phyloP scores from a whole-genome alignment of 2,797 vertebrate genomes.

The Taenioides sp. region DNA sequence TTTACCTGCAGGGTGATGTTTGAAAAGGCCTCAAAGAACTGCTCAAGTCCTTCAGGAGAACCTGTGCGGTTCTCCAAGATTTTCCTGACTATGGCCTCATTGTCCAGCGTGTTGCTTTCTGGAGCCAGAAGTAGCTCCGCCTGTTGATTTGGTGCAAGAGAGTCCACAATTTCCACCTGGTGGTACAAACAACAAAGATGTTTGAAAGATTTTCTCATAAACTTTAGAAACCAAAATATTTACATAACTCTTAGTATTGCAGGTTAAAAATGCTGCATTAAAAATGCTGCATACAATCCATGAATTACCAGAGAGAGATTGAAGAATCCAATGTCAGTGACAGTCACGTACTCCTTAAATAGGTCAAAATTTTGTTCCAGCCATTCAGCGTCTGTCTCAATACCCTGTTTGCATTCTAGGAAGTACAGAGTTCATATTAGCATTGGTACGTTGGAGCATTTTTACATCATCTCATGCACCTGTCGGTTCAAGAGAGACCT shows the following conservation, averaged over 20 bases:
- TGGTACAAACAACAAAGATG: not conserved
- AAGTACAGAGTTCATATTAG: not conserved
- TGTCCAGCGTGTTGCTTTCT: conserved; percentile 21
- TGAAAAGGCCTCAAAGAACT: conserved; percentile 20
- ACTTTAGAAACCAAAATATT: not conserved
- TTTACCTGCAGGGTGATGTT: conserved; percentile 31
- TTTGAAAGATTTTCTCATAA: not conserved
- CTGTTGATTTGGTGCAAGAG: conserved; percentile 48
- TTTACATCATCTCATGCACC: not conserved
- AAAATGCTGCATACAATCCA: not conserved
- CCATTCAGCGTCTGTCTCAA: conserved; percentile 37
- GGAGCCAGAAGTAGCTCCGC: conserved; percentile 50
- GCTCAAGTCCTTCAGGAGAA: not conserved
- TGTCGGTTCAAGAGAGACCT: not conserved
- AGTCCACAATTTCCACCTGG: conserved; percentile 13
- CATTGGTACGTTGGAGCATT: not conserved
- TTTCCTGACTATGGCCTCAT: conserved; percentile 24
- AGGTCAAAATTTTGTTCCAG: conserved; percentile 44
- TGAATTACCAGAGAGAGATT: conserved; percentile 38
- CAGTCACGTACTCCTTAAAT: conserved; percentile 25
- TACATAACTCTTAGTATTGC: not conserved
- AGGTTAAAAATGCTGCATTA: not conserved
- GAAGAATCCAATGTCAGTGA: conserved; percentile 32
- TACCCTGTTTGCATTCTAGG: not conserved
- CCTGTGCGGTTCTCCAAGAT: conserved; percentile 31